Base-by-base conservation (phyloP, 2,888 invertebrate species). In the Chesias legatella region DNA sequence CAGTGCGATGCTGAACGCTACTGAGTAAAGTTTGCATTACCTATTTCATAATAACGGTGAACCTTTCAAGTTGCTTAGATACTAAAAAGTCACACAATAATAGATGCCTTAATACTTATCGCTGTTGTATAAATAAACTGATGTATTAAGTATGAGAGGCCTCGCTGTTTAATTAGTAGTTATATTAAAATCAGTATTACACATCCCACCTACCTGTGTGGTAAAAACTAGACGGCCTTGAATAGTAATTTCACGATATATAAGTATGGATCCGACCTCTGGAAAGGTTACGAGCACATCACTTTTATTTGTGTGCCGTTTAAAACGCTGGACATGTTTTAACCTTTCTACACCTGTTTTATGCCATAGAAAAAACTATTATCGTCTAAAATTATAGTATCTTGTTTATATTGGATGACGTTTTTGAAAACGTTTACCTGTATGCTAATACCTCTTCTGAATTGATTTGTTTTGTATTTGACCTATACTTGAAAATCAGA, bases 231-330 rank as follows among this genome's bases (percentile, higher is more conserved):
- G 67, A 46, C 56, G 71, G 68, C 84, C 81, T 82, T 84, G 77
- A 75, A 75, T 75, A 58, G 66, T 75, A 80, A 81, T 81, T 85
- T 83, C 79, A 75, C 73, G 69, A 78, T 73, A 68, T 72, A 67
- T n/a, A 69, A 68, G 63, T 67, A 67, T 65, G 63, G 57, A 65
- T 43, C 53, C 57, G 80, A 80, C 83, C 79, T 79, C 68, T 78
- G 67, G 63, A 80, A 85, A 85, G 84, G 84, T 84, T 81, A 83
- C 79, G 73, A 75, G 75, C 74, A 75, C 76, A 79, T 80, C 72
- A 75, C 71, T 79, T 81, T 81, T 81, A 80, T 83, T 78, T 73
- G 67, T 63, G 69, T 73, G 67, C 62, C 61, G 67, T 66, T 61
- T 66, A 65, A 59, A 63, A 32, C 60, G 56, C 51, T 48, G 58